A percentile compares a stretch with the other conserved stretches of the same genome.
These are phyloP conservation scores for Vanacampus margaritifer DNA, from an alignment of 2,113 vertebrate genomes.

Conservation along the genomic window DNA sequence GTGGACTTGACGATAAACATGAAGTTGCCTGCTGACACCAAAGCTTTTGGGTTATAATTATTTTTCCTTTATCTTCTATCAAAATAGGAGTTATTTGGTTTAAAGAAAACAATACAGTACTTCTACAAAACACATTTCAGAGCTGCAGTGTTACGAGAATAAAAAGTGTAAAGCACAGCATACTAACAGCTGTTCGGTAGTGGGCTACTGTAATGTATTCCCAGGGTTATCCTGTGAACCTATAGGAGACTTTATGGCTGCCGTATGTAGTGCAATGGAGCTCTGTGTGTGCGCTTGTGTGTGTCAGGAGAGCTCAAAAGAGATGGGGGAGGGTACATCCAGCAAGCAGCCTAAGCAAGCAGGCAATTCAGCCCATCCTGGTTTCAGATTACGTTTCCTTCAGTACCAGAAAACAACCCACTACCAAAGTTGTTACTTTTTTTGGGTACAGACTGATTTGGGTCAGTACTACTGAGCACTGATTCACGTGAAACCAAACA, in stretches of 20 bases:
- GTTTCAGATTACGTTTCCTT: conserved; percentile 66
- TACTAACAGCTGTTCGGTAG: conserved; percentile 33
- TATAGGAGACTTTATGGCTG: conserved; percentile 53
- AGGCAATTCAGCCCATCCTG: conserved; percentile 42
- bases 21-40: not conserved
- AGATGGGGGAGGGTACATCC: conserved; percentile 47
- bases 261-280: conserved; percentile 43
- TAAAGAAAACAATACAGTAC: not conserved
- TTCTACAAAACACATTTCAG: conserved; percentile 5
- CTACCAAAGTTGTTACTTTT: conserved; percentile 40
- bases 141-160: not conserved
- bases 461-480: too few relatives aligned
- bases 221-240: conserved; percentile 44
- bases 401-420: conserved; percentile 64
- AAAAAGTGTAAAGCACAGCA: conserved; percentile 8
- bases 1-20: too few relatives aligned
- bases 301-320: conserved; percentile 2
- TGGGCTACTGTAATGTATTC: conserved; percentile 42
- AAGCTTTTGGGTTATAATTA: not conserved
- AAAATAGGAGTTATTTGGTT: not conserved
- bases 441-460: too few relatives aligned
- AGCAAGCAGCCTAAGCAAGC: conserved; percentile 26
- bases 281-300: conserved; percentile 3
- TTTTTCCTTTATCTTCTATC: not conserved
- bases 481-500: too few relatives aligned